Base-by-base conservation (phyloP, 1,140 invertebrate species). In the Manduca sexta region DNA sequence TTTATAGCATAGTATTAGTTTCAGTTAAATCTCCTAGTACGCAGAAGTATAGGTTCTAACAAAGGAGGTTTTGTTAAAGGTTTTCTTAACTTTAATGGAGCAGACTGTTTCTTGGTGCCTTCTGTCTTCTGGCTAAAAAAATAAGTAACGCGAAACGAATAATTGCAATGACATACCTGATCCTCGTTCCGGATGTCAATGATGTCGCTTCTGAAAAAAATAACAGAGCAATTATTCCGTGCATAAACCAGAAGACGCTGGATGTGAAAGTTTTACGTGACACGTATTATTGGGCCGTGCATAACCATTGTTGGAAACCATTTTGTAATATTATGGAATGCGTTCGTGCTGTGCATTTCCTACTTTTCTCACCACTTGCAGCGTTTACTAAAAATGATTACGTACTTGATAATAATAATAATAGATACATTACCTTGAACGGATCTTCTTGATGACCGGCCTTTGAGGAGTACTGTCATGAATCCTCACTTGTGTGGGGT, bases 381-480 rank as follows among this genome's bases (percentile, higher is more conserved):
- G 14, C 14, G n/a, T 35, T 4, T 35, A 4, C 5, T 1, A 35
- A 35, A 2, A 35, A 35, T 12, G n/a, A 3, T 26, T 4, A 6
- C 3, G 10, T 42, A 10, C 0, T n/a, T 41, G 17, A 0, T 12
- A 26, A 26, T 18, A 1, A 11, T 11, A 42, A 42, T 0, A 10
- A 11, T 42, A 3, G 11, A 26, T 13, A 26, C 2, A 7, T 43
- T 74, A 87, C 85, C 84, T 85, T 71, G 74, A 70, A 35, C 70
- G 60, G 17, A 86, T 59, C 59, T 85, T 90, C 71, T 91, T 90
- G 60, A 92, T 92, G 47, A 91, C 88, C 29, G 90, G 89, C 58
- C 88, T 87, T 69, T 93, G 89, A 12, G 92, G 87, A 1, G 91
- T 92, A 66, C 91, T 92, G 63, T 94, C 92, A 64, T 94, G 93